Evolutionary conservation across 2,797 vertebrate genomes (phyloP).

Genomic region (Furcifer pardalis): DNA sequence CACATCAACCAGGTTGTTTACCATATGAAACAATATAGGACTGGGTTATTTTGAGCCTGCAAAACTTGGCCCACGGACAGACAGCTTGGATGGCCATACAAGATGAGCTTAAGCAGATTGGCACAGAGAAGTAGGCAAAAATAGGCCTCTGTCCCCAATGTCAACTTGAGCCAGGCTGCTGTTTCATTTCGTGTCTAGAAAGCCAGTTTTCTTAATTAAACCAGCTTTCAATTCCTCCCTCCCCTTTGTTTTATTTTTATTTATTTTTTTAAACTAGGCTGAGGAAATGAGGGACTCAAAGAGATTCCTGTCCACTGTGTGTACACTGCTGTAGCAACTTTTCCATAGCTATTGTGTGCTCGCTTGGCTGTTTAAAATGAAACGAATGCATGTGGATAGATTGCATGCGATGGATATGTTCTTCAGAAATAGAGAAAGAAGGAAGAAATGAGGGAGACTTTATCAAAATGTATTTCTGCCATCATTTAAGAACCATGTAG

Average conservation of each 20-base stretch:
- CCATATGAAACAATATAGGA: slow-evolving; percentile 59
- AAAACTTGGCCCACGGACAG: slow-evolving; percentile 65
- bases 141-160: slow-evolving; percentile 68
- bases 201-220: slow-evolving; percentile 71
- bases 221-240: slow-evolving; percentile 60
- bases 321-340: slow-evolving; percentile 71
- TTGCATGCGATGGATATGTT: neutral
- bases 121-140: slow-evolving; percentile 68
- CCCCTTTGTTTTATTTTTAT: neutral
- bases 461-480: neutral
- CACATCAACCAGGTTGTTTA: slow-evolving; percentile 57
- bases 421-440: neutral
- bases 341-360: slow-evolving; percentile 39
- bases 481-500: neutral
- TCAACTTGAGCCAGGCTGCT: slow-evolving; percentile 67
- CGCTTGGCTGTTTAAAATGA: neutral
- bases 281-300: slow-evolving; percentile 73
- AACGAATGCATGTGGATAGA: neutral
- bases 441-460: neutral
- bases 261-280: slow-evolving; percentile 68
- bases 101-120: slow-evolving; percentile 65
- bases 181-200: slow-evolving; percentile 73
- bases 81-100: slow-evolving; percentile 61
- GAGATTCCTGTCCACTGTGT: slow-evolving; percentile 67
- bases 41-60: slow-evolving; percentile 64